These are phyloP conservation scores for Antrozous pallidus DNA, from an alignment of 2,797 vertebrate species.

Conservation along the genomic window DNA sequence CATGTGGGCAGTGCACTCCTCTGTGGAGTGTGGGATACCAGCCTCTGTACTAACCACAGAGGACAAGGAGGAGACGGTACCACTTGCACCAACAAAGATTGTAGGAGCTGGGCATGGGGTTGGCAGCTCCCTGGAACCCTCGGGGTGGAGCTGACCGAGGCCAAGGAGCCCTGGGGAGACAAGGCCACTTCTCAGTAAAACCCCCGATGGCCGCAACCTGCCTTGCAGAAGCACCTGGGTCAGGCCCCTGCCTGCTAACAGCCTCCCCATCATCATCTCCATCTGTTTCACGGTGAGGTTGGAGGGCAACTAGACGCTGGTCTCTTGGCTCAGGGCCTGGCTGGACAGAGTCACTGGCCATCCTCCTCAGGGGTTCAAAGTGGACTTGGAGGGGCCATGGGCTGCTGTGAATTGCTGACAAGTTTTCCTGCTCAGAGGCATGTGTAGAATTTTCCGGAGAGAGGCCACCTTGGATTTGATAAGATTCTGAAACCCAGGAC, in stretches of 20 bases:
- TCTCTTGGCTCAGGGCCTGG: background rate
- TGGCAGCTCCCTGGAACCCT: fast-evolving
- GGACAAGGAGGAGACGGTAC: background rate
- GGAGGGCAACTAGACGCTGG: background rate
- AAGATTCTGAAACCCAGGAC: background rate
- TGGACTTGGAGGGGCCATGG: background rate
- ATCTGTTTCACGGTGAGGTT: background rate
- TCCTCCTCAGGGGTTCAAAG: background rate
- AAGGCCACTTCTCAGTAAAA: background rate
- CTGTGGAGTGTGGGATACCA: fast-evolving
- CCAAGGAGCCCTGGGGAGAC: fast-evolving
- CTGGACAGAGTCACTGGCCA: fast-evolving
- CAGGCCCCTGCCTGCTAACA: too few relatives aligned
- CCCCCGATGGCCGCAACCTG: background rate
- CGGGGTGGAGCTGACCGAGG: fast-evolving
- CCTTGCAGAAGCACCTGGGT: background rate
- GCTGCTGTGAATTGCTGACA: background rate
- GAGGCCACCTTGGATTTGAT: background rate
- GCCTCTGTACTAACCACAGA: background rate
- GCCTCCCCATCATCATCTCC: background rate
- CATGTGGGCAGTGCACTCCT: fast-evolving
- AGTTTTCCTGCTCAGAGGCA: background rate
- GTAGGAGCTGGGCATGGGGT: background rate
- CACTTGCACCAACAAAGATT: background rate
- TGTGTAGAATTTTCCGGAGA: background rate